A percentile compares a stretch with the other conserved stretches of the same genome.
phyloP scores from a whole-genome alignment of 2,888 invertebrate genomes.

The Clivina fossor region DNA sequence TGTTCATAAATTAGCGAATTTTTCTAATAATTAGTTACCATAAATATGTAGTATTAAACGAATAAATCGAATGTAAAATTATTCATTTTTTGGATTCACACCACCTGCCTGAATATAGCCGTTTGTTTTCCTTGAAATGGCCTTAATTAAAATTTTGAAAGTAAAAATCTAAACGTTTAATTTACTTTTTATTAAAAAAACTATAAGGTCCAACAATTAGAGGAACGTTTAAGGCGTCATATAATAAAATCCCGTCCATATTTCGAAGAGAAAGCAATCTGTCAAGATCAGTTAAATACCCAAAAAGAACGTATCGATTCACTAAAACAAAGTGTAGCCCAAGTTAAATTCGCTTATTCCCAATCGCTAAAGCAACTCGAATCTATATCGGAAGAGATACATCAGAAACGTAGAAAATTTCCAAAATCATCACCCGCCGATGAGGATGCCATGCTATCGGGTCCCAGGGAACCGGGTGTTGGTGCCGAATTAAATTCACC shows the following conservation, averaged over 20 bases:
- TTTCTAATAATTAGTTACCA: too few species aligned
- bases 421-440: too few species aligned
- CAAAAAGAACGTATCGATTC: slow-evolving; percentile 83
- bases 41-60: too few species aligned
- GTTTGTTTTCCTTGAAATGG: too few species aligned
- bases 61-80: too few species aligned
- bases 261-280: slow-evolving; percentile 86
- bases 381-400: slow-evolving; percentile 90
- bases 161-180: too few species aligned
- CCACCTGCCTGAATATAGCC: too few species aligned
- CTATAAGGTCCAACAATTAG: slow-evolving; percentile 73
- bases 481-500: slow-evolving; percentile 60
- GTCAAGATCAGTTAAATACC: slow-evolving; percentile 81
- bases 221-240: slow-evolving; percentile 78
- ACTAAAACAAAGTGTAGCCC: slow-evolving; percentile 75
- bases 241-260: slow-evolving; percentile 87
- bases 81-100: too few species aligned
- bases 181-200: too few species aligned
- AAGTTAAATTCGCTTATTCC: slow-evolving; percentile 80
- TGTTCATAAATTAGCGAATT: too few species aligned
- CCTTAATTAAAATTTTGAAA: too few species aligned
- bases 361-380: slow-evolving; percentile 82
- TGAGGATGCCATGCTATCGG: slow-evolving; percentile 54
- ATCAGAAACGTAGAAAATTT: slow-evolving; percentile 66
- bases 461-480: slow-evolving; percentile 66